A percentile compares a stretch with the other conserved stretches of the same genome.
These are phyloP conservation scores for Coptotermes formosanus DNA, from an alignment of 1,140 invertebrate species.

Conservation along the genomic window DNA sequence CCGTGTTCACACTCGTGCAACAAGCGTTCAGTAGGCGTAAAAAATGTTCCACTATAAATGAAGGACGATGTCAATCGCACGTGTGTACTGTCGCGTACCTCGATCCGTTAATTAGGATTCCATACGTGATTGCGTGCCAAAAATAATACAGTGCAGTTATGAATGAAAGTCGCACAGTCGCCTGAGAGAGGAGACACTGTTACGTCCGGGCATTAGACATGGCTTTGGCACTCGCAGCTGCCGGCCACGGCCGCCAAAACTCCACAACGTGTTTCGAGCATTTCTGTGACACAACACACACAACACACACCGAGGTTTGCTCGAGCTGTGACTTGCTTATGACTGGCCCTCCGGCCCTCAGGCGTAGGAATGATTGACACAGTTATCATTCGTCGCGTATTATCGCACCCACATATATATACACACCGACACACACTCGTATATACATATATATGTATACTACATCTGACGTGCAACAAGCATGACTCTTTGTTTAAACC, in stretches of 20 bases:
- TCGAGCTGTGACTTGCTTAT: neutral
- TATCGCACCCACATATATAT: neutral
- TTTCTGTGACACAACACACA: neutral
- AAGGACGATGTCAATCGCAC: no score
- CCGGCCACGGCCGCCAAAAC: neutral
- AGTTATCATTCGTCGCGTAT: neutral
- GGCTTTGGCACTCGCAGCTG: neutral
- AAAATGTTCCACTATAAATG: no score
- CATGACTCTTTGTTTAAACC: no score
- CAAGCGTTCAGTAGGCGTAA: no score
- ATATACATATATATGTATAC: neutral
- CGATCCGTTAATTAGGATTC: no score
- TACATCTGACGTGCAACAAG: no score
- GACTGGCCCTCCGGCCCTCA: neutral
- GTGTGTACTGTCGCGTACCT: no score
- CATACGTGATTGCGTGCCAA: no score
- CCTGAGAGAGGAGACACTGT: neutral
- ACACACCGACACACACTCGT: no score
- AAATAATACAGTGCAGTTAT: no score
- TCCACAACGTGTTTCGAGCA: neutral
- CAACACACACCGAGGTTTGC: neutral
- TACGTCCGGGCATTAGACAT: neutral
- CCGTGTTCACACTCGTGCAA: no score
- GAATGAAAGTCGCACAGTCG: no score
- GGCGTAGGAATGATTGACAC: neutral